Base-by-base conservation (phyloP, 2,113 vertebrate genomes). In the Rhegmatorhina hoffmannsi region DNA sequence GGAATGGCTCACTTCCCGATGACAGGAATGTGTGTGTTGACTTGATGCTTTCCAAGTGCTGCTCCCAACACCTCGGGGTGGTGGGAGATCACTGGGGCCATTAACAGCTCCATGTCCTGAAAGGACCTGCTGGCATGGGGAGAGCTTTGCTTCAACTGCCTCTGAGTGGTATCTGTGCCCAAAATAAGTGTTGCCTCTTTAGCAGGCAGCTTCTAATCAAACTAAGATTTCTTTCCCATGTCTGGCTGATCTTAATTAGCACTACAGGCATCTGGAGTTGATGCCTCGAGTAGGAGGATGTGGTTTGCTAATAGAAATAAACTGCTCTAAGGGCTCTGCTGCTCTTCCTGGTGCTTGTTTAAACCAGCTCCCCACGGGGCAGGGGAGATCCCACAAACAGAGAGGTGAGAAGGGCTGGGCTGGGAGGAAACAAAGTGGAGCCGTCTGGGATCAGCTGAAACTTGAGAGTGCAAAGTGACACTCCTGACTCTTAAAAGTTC, bases 1-100 rank as follows among this genome's bases (percentile, higher is more conserved):
- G 58, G 64, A 92, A 81, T 67, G 81, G 58, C 64, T 85, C 19
- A 59, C 90, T 97, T 96, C 94, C 95, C 90, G 90, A 58, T 18
- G 84, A 70, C 86, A 76, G 83, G 60, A 92, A 86, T 78, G 70
- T 40, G 7, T n/a, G 0, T 81, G 76, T 85, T 94, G 60, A 17
- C 38, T 13, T 13, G 5, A 18, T 84, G 29, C 67, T 94, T 89
- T 60, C 58, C 7, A 70, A 46, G 94, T 87, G 96, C 66, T 80
- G 2, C 79, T 95, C 90, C 93, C 53, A 84, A 62, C 96, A 93
- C 92, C 60, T 90, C 5, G 4, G 24, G 49, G 49, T 29, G 68
- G 56, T 78, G 68, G 85, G 80, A 68, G 21, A 81, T 87, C 60
- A 12, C 40, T 44, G 23, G 49, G 75, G 90, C 93, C 77, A 83